Evolutionary conservation across 2,113 vertebrate genomes (phyloP).

Genomic region (Boleophthalmus pectinirostris): DNA sequence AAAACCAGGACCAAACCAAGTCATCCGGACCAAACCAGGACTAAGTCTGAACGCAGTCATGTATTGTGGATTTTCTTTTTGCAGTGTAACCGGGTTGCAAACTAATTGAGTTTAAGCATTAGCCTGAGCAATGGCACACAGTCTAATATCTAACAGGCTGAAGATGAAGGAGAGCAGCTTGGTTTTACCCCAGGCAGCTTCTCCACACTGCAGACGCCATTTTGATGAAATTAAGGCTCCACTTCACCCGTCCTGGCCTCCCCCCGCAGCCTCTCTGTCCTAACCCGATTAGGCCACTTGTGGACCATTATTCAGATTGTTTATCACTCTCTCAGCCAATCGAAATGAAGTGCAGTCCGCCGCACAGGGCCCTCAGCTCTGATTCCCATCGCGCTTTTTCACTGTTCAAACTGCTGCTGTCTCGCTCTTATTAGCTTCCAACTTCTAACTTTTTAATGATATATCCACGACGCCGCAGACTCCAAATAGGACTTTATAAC

Average conservation of each 20-base stretch:
- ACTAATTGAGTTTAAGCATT: conserved; percentile 45
- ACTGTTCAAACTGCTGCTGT: conserved; percentile 15
- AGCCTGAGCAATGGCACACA: conserved; percentile 63
- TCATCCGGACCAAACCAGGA: too few species aligned
- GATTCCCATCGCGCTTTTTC: conserved; percentile 39
- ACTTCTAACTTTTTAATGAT: conserved; percentile 16
- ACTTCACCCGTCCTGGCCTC: conserved; percentile 57
- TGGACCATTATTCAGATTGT: conserved; percentile 73
- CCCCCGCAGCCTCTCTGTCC: conserved; percentile 45
- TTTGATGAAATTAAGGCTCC: conserved; percentile 73
- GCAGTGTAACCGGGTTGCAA: conserved; percentile 22
- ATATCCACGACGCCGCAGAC: neutral
- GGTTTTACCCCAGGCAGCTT: conserved; percentile 44
- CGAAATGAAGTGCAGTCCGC: conserved; percentile 73
- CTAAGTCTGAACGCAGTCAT: neutral
- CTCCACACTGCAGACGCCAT: conserved; percentile 62
- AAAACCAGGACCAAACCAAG: too few species aligned
- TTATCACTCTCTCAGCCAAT: conserved; percentile 68
- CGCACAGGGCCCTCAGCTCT: conserved; percentile 48
- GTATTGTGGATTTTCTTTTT: neutral
- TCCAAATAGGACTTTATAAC: neutral
- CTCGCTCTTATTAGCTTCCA: conserved; percentile 6
- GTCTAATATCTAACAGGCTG: conserved; percentile 69
- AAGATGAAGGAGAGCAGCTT: conserved; percentile 42
- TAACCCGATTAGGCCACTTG: conserved; percentile 74